These are phyloP conservation scores for Cryptocephalus moraei DNA, from an alignment of 2,888 invertebrate species.

Conservation along the genomic window DNA sequence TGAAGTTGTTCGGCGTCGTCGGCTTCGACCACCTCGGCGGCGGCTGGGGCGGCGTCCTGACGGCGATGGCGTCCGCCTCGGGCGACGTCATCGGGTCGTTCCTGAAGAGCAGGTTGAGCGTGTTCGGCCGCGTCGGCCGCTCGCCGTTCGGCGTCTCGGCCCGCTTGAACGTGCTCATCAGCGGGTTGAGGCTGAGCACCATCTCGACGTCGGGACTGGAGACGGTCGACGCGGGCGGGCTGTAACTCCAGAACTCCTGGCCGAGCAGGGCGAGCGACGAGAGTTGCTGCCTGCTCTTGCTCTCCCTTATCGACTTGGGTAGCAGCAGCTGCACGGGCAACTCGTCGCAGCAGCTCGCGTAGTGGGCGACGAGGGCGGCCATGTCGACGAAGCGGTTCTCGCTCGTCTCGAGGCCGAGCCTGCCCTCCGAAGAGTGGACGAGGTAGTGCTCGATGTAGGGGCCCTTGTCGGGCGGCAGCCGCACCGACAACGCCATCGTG, in stretches of 20 bases:
- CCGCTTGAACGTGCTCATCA: constrained; percentile 62
- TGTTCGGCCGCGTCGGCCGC: constrained; percentile 70
- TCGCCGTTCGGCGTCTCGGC: constrained; percentile 44
- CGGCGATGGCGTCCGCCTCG: constrained; percentile 20
- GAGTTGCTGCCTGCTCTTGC: constrained; percentile 81
- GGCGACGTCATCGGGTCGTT: constrained; percentile 26
- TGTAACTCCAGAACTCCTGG: constrained; percentile 68
- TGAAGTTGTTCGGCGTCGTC: constrained; percentile 58
- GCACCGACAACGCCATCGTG: constrained; percentile 91
- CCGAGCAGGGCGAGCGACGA: constrained; percentile 84
- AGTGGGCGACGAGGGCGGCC: constrained; percentile 86
- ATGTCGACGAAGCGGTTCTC: constrained; percentile 89
- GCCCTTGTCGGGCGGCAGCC: constrained; percentile 75
- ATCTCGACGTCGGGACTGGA: constrained; percentile 52
- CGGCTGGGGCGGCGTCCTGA: constrained; percentile 67
- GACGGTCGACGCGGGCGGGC: constrained; percentile 32
- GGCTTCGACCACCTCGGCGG: constrained; percentile 82
- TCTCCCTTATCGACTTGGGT: constrained; percentile 76
- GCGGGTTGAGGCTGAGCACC: constrained; percentile 67
- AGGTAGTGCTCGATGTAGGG: constrained; percentile 94
- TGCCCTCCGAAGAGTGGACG: constrained; percentile 73
- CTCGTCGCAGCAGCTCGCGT: constrained; percentile 89
- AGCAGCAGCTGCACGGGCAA: constrained; percentile 81
- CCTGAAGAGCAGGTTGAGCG: constrained; percentile 61
- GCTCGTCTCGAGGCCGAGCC: constrained; percentile 85